Conservation (phyloP, 2,797 vertebrate genomes). For the Gallinago stenura region DNA sequence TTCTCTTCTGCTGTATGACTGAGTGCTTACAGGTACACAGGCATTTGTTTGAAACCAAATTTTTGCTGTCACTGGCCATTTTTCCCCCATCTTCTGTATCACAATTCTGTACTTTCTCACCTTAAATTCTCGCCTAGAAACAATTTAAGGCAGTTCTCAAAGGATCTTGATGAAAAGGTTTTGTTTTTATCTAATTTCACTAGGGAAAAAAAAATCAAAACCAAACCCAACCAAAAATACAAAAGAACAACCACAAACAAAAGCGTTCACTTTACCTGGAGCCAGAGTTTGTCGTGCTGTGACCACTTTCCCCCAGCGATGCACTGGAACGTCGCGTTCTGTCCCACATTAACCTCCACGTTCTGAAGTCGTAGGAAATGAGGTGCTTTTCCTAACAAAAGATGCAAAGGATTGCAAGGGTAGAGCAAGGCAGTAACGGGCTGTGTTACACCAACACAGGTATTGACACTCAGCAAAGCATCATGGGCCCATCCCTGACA, state of each 20-base stretch:
- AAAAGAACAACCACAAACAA: no score
- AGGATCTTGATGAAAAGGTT: not conserved
- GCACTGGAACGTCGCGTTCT: conserved; percentile 96
- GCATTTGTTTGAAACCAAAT: not conserved
- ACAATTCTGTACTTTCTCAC: not conserved
- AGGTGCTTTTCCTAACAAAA: conserved; percentile 91
- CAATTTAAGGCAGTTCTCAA: not conserved
- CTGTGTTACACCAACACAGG: not conserved
- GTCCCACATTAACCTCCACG: conserved; percentile 95
- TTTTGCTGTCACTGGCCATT: not conserved
- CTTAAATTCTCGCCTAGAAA: not conserved
- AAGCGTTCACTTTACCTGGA: conserved; percentile 77
- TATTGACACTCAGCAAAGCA: not conserved
- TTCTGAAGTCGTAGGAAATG: conserved; percentile 97
- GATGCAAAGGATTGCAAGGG: conserved; percentile 15
- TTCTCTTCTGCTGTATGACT: not conserved
- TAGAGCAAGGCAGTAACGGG: not conserved
- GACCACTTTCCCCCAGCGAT: conserved; percentile 97
- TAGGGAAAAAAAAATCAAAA: not conserved
- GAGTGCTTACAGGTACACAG: fast-evolving
- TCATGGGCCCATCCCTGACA: not conserved
- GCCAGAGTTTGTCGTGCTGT: conserved; percentile 93
- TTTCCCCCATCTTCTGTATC: not conserved
- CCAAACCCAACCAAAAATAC: no score
- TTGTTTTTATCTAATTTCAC: not conserved